phyloP scores from a whole-genome alignment of 2,797 vertebrate species.

The Masticophis lateralis region DNA sequence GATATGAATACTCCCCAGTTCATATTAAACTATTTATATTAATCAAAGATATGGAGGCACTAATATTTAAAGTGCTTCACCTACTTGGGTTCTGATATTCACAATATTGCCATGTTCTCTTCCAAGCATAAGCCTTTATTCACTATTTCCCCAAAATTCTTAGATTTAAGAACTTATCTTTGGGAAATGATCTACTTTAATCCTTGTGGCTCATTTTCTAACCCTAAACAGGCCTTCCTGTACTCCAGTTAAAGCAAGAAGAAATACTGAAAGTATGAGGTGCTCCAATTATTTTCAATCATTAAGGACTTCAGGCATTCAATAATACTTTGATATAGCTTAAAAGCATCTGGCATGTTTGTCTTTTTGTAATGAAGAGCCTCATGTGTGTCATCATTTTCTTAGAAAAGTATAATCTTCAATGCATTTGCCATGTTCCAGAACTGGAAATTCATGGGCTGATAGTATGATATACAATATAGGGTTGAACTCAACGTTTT shows the following conservation, averaged over 20 bases:
- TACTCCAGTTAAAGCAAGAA: neutral
- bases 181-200: neutral
- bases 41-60: too few relatives aligned
- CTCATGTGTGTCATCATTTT: neutral
- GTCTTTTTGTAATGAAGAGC: neutral
- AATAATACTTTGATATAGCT: neutral
- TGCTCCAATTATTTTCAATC: neutral
- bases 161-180: neutral
- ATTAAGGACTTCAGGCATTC: neutral
- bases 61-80: too few relatives aligned
- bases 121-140: neutral
- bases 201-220: neutral
- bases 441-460: neutral
- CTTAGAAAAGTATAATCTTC: neutral
- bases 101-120: too few relatives aligned
- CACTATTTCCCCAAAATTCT: neutral
- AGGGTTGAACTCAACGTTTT: neutral
- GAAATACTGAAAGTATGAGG: neutral
- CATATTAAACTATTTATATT: too few relatives aligned
- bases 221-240: neutral
- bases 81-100: too few relatives aligned
- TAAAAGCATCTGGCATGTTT: neutral
- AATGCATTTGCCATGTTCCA: neutral
- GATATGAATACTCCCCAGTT: too few relatives aligned
- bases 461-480: neutral